A percentile compares a stretch with the other conserved stretches of the same genome.
Evolutionary conservation across 2,113 vertebrate species (phyloP).

Genomic region (Pteruthius melanotis): DNA sequence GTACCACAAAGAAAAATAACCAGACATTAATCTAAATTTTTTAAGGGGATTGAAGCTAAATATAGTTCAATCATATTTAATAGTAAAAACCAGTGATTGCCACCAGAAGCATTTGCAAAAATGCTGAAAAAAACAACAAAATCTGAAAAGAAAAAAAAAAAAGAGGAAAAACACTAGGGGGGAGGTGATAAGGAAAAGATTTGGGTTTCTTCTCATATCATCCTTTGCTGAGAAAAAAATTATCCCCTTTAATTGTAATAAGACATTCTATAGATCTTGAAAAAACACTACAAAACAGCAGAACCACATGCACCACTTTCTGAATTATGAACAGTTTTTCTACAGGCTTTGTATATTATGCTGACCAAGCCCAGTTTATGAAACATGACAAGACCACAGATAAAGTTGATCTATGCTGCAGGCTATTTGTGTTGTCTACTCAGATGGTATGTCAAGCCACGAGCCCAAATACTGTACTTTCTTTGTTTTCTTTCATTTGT

Average conservation of each 20-base stretch:
- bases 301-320: not conserved
- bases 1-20: not conserved
- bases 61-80: not conserved
- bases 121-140: rapidly evolving
- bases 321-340: not conserved
- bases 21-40: not conserved
- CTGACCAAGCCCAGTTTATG: constrained; percentile 39
- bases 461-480: not conserved
- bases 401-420: constrained; percentile 30
- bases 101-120: not conserved
- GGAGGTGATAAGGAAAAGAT: not conserved
- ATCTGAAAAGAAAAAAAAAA: not conserved
- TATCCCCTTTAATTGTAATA: not conserved
- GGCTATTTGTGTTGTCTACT: constrained; percentile 5
- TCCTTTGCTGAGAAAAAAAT: not conserved
- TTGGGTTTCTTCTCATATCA: not conserved
- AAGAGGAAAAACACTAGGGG: not conserved
- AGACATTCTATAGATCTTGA: not conserved
- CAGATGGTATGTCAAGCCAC: not conserved
- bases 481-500: constrained; percentile 35
- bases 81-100: not conserved
- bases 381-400: constrained; percentile 39
- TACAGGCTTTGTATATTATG: not conserved
- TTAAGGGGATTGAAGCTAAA: not conserved
- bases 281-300: not conserved